These are phyloP conservation scores for Zele albiditarsus DNA, from an alignment of 2,888 invertebrate species.

Conservation along the genomic window DNA sequence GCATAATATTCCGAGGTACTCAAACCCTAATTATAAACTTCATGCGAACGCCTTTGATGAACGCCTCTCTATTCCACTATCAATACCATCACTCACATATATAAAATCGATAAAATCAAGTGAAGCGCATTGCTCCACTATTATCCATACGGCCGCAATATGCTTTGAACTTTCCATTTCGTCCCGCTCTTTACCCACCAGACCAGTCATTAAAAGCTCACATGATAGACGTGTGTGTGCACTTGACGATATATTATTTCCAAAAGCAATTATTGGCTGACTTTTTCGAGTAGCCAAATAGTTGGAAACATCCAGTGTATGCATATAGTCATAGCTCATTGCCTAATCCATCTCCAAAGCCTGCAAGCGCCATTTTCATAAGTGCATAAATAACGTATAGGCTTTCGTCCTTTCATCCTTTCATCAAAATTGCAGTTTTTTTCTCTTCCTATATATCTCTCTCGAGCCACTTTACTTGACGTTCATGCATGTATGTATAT, in stretches of 20 bases:
- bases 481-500: conserved; percentile 21
- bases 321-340: not conserved
- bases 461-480: conserved; percentile 17
- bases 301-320: not conserved
- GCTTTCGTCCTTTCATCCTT: conserved; percentile 39
- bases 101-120: conserved; percentile 24
- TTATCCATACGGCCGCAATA: conserved; percentile 48
- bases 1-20: conserved; percentile 45
- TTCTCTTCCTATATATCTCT: not conserved
- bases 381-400: conserved; percentile 17
- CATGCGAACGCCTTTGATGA: conserved; percentile 50
- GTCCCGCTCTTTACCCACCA: not conserved
- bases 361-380: not conserved
- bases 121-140: conserved; percentile 7
- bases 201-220: not conserved
- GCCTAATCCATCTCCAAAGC: not conserved
- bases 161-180: conserved; percentile 49
- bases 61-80: conserved; percentile 49
- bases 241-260: not conserved
- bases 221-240: not conserved
- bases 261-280: not conserved
- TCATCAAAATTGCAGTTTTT: conserved; percentile 50
- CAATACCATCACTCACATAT: conserved; percentile 49
- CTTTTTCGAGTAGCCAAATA: not conserved
- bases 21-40: conserved; percentile 59